Conservation (phyloP, 1,140 invertebrate species). For the Sinonovacula constricta region DNA sequence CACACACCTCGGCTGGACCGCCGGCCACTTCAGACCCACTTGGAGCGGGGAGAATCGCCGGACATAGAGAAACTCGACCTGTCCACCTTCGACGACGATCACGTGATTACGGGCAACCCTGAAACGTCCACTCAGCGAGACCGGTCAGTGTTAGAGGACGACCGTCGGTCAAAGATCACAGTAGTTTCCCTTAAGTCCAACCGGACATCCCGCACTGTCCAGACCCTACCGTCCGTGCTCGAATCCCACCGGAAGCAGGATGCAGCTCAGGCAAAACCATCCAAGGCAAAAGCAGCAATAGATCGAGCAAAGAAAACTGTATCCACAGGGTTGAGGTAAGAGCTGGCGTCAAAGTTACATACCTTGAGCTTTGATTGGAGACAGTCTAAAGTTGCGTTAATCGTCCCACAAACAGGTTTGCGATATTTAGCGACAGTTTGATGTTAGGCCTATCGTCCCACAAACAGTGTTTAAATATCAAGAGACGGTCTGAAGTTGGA, state of each 20-base stretch:
- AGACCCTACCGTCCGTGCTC: slow-evolving; percentile 31
- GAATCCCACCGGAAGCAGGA: slow-evolving; percentile 8
- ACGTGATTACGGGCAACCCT: too few relatives aligned
- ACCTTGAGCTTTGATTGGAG: too few relatives aligned
- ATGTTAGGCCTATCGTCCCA: too few relatives aligned
- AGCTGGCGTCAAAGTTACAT: too few relatives aligned
- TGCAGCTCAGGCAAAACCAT: background rate
- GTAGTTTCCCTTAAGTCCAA: slow-evolving; percentile 42
- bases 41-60: background rate
- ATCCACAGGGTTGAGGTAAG: slow-evolving; percentile 36
- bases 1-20: background rate
- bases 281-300: slow-evolving; percentile 13
- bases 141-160: slow-evolving; percentile 27
- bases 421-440: too few relatives aligned
- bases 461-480: too few relatives aligned
- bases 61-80: background rate
- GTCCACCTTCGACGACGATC: background rate
- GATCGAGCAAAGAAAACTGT: slow-evolving; percentile 33
- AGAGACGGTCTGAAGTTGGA: too few relatives aligned
- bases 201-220: slow-evolving; percentile 37
- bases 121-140: background rate
- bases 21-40: background rate
- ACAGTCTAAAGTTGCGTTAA: too few relatives aligned
- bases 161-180: slow-evolving; percentile 36
- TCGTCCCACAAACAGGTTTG: too few relatives aligned